Evolutionary conservation across 1,140 invertebrate species (phyloP).

Genomic region (Brachionus calyciflorus): DNA sequence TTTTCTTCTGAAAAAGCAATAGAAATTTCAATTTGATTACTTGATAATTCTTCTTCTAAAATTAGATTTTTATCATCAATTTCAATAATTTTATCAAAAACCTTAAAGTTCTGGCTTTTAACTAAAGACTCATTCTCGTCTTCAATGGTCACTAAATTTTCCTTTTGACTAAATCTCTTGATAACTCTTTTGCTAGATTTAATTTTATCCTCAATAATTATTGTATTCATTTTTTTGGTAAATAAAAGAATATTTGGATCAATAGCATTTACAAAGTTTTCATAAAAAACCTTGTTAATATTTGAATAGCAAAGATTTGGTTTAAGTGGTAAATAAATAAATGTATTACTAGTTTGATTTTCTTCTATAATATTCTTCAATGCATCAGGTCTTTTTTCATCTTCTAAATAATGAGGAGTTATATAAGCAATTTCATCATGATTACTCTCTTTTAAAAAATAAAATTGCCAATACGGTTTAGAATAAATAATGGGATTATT

Average conservation of each 20-base stretch:
- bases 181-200: neutral
- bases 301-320: too few relatives aligned
- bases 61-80: neutral
- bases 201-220: constrained; percentile 1
- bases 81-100: neutral
- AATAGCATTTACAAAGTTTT: neutral
- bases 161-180: neutral
- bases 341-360: neutral
- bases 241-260: neutral
- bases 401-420: constrained; percentile 9
- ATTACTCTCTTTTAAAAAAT: constrained; percentile 1
- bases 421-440: constrained; percentile 16
- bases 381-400: neutral
- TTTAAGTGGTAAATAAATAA: neutral
- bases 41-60: neutral
- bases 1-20: neutral
- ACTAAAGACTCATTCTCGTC: neutral
- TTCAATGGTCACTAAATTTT: neutral
- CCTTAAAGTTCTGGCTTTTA: neutral
- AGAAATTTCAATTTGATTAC: neutral
- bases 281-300: neutral
- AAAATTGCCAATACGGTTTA: neutral
- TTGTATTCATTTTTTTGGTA: neutral
- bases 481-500: neutral
- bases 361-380: neutral